These are phyloP conservation scores for Melanostoma scalare DNA, from an alignment of 2,888 invertebrate genomes.

Conservation along the genomic window DNA sequence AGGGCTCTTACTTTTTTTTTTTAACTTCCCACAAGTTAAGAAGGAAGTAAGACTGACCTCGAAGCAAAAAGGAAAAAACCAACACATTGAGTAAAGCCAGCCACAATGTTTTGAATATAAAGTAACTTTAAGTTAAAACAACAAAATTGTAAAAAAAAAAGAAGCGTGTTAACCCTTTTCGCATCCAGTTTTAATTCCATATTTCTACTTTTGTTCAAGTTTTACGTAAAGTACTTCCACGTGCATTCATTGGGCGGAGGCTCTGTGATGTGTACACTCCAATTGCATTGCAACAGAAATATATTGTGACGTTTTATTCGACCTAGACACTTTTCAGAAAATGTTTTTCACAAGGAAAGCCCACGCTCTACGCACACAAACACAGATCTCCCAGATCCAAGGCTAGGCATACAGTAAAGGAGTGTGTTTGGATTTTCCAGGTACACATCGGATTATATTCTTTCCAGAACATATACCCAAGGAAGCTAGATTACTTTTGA, in stretches of 20 bases:
- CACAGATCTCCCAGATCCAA: background rate
- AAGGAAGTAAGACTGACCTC: too few species aligned
- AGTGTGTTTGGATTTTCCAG: constrained; percentile 29
- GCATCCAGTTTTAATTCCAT: too few species aligned
- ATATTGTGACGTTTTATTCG: constrained; percentile 55
- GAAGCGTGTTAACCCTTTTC: too few species aligned
- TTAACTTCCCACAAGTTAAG: too few species aligned
- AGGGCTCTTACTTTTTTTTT: too few species aligned
- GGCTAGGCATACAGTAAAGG: background rate
- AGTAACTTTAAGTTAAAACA: too few species aligned
- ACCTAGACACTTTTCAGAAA: constrained; percentile 57
- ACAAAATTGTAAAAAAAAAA: too few species aligned
- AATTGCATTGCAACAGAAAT: constrained; percentile 15
- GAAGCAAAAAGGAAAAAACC: too few species aligned
- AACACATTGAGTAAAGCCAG: too few species aligned
- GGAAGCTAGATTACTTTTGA: background rate
- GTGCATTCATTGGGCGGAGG: background rate
- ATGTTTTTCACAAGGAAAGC: constrained; percentile 36
- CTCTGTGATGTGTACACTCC: constrained; percentile 12
- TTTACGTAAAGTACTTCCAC: background rate
- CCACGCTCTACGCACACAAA: constrained; percentile 11
- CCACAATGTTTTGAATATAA: too few species aligned
- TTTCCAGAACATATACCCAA: constrained; percentile 25
- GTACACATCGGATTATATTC: constrained; percentile 16
- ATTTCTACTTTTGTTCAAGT: too few species aligned